Evolutionary conservation across 2,888 invertebrate species (phyloP).

Genomic region (Lagria hirta): DNA sequence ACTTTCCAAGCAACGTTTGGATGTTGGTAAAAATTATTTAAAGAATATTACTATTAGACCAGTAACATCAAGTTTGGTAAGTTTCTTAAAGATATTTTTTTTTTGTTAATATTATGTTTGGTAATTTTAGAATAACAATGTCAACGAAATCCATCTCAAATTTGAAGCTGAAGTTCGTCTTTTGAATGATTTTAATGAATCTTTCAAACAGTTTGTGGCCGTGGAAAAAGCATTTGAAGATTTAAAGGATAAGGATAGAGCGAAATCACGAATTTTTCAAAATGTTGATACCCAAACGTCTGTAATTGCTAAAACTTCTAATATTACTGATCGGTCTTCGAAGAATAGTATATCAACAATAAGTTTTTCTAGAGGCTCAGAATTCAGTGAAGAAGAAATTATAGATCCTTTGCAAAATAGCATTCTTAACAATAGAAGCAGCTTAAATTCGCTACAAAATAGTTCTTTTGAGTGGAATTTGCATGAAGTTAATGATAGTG

Average conservation of each 20-base stretch:
- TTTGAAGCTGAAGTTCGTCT: constrained; percentile 64
- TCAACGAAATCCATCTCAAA: constrained; percentile 60
- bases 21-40: constrained; percentile 1
- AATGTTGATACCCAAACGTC: constrained; percentile 47
- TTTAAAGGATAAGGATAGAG: constrained; percentile 35
- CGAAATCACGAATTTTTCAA: constrained; percentile 32
- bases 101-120: constrained; percentile 19
- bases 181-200: constrained; percentile 63
- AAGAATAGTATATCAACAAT: constrained; percentile 26
- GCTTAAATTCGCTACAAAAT: constrained; percentile 8
- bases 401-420: constrained; percentile 21
- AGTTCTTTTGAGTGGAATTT: constrained; percentile 20
- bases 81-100: no score
- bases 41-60: constrained; percentile 15
- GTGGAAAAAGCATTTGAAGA: constrained; percentile 56
- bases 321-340: background rate
- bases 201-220: constrained; percentile 59
- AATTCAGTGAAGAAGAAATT: constrained; percentile 27
- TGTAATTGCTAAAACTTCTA: constrained; percentile 15
- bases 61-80: constrained; percentile 1
- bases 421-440: constrained; percentile 15
- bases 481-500: constrained; percentile 6
- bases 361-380: constrained; percentile 47
- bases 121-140: constrained; percentile 40
- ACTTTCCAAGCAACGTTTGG: no score